Evolutionary conservation across 2,888 invertebrate species (phyloP).

Genomic region (Leptopilina myrica): DNA sequence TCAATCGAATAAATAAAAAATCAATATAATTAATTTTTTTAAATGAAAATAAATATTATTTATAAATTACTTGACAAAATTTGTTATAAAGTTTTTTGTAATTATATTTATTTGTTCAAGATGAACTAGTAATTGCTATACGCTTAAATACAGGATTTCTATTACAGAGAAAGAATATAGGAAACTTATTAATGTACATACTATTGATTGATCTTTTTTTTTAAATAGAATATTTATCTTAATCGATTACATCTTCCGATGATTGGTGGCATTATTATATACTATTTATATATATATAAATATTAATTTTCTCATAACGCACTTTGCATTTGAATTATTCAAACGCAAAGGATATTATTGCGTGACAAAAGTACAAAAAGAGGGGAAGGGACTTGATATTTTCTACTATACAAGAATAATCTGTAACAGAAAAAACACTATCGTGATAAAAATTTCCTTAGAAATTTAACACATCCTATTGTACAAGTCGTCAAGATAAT

Average conservation of each 20-base stretch:
- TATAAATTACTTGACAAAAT: neutral
- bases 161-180: constrained; percentile 73
- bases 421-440: constrained; percentile 61
- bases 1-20: neutral
- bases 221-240: constrained; percentile 69
- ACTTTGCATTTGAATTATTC: constrained; percentile 51
- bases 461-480: constrained; percentile 64
- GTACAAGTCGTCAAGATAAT: constrained; percentile 74
- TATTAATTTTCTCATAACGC: constrained; percentile 69
- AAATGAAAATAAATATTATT: neutral
- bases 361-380: constrained; percentile 53
- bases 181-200: constrained; percentile 74
- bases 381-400: constrained; percentile 51
- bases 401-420: constrained; percentile 71
- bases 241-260: constrained; percentile 67
- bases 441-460: constrained; percentile 56
- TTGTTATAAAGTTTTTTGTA: constrained; percentile 61
- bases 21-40: too few species aligned
- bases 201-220: constrained; percentile 67
- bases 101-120: constrained; percentile 74
- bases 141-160: constrained; percentile 74
- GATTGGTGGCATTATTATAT: constrained; percentile 64
- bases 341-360: constrained; percentile 51
- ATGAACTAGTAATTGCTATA: constrained; percentile 73
- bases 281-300: constrained; percentile 41